These are phyloP conservation scores for Drosophila antonietae DNA, from an alignment of 2,888 invertebrate species.

Conservation along the genomic window DNA sequence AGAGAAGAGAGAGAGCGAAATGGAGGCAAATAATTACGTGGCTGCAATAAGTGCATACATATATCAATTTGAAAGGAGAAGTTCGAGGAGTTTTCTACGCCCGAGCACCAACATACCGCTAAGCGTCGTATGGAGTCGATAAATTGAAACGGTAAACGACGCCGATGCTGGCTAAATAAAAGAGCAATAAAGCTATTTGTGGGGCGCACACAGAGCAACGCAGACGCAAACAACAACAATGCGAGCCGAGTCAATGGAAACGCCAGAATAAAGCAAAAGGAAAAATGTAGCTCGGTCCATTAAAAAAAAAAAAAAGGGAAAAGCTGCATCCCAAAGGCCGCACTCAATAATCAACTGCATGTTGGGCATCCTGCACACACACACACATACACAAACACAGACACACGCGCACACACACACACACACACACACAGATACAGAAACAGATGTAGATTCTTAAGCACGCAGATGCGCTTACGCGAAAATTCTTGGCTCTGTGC, in stretches of 20 bases:
- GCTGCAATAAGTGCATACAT: constrained; percentile 9
- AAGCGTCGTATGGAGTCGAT: constrained; percentile 35
- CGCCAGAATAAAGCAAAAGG: constrained; percentile 32
- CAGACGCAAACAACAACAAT: constrained; percentile 46
- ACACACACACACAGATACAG: background rate
- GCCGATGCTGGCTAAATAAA: constrained; percentile 64
- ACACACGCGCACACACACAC: background rate
- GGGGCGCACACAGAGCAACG: constrained; percentile 33
- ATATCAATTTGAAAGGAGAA: constrained; percentile 8
- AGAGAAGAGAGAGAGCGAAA: too few relatives aligned
- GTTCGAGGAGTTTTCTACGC: constrained; percentile 9
- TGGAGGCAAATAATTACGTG: background rate
- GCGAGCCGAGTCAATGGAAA: constrained; percentile 5
- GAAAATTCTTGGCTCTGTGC: constrained; percentile 10
- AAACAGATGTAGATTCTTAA: background rate
- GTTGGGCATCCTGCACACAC: constrained; percentile 17
- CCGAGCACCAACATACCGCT: constrained; percentile 3
- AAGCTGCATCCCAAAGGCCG: constrained; percentile 29
- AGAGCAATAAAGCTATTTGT: constrained; percentile 71
- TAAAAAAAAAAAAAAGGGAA: constrained; percentile 31
- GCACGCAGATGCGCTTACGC: constrained; percentile 2
- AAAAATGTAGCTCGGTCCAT: constrained; percentile 51
- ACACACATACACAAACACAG: background rate
- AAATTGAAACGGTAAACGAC: constrained; percentile 66
- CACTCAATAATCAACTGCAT: constrained; percentile 67